A percentile compares a stretch with the other conserved stretches of the same genome.
phyloP scores from a whole-genome alignment of 2,113 vertebrate genomes.

The Onychostoma macrolepis region DNA sequence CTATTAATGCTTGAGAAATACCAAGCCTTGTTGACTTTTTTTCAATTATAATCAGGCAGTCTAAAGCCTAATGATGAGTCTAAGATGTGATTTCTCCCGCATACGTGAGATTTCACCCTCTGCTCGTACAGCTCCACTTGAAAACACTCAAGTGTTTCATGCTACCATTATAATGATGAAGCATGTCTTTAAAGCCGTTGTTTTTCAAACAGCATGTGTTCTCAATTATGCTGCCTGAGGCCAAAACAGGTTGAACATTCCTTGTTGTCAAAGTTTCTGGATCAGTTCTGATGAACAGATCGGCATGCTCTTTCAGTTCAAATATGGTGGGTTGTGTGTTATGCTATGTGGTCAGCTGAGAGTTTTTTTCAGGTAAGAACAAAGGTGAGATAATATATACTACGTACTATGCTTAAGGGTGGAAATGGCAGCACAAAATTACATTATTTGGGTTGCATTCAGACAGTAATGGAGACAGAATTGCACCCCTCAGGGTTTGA shows the following conservation, averaged over 20 bases:
- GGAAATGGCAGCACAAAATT: background rate
- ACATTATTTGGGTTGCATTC: background rate
- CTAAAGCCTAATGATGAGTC: background rate
- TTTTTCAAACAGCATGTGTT: constrained; percentile 54
- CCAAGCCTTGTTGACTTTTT: background rate
- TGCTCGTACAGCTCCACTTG: constrained; percentile 20
- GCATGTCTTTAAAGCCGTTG: constrained; percentile 33
- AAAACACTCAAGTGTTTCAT: constrained; percentile 31
- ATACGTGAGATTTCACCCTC: constrained; percentile 15
- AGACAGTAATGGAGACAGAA: background rate
- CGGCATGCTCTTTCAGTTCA: constrained; percentile 11
- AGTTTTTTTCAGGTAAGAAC: constrained; percentile 9
- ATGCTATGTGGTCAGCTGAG: background rate
- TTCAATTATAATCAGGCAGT: background rate
- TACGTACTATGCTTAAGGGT: background rate
- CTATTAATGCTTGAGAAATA: background rate
- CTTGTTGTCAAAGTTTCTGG: constrained; percentile 37
- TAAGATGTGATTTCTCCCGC: background rate
- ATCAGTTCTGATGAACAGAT: constrained; percentile 34
- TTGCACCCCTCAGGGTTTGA: background rate
- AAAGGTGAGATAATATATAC: background rate
- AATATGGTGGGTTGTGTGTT: constrained; percentile 12
- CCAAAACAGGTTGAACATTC: constrained; percentile 55
- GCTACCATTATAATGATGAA: constrained; percentile 51
- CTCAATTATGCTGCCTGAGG: constrained; percentile 46